A percentile compares a stretch with the other conserved stretches of the same genome.
Conservation (phyloP, 2,888 invertebrate genomes). For the Pycnomerus fuliginosus region DNA sequence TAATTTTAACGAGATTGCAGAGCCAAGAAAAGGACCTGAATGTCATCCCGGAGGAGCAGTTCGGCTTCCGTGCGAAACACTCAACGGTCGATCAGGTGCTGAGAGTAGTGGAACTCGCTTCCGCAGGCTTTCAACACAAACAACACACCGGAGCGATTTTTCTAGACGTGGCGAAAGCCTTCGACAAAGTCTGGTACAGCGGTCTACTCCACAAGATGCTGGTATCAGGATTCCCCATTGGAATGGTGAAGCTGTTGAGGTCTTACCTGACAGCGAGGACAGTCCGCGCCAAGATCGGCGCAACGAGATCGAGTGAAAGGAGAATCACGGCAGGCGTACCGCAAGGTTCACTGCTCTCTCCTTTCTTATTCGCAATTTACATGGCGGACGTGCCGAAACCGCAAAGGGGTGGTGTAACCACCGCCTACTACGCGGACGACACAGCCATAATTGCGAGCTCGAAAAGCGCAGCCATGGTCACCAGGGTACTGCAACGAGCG, state of each 20-base stretch:
- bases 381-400: background rate
- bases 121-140: no score
- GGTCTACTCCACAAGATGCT: background rate
- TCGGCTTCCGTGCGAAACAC: conserved; percentile 9
- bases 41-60: conserved; percentile 14
- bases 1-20: background rate
- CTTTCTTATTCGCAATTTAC: background rate
- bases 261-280: background rate
- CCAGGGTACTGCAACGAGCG: background rate
- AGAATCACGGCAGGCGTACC: background rate
- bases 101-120: conserved; percentile 2
- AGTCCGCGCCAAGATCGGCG: background rate
- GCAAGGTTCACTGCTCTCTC: background rate
- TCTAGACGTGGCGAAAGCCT: conserved; percentile 1
- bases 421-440: background rate
- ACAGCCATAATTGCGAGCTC: background rate
- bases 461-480: background rate
- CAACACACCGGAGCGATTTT: background rate
- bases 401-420: background rate
- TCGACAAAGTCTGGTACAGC: conserved; percentile 1
- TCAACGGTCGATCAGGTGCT: conserved; percentile 8
- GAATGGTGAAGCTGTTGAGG: background rate
- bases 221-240: background rate
- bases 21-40: background rate
- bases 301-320: background rate